Evolutionary conservation across 2,113 vertebrate genomes (phyloP).

Genomic region (Sula dactylatra): DNA sequence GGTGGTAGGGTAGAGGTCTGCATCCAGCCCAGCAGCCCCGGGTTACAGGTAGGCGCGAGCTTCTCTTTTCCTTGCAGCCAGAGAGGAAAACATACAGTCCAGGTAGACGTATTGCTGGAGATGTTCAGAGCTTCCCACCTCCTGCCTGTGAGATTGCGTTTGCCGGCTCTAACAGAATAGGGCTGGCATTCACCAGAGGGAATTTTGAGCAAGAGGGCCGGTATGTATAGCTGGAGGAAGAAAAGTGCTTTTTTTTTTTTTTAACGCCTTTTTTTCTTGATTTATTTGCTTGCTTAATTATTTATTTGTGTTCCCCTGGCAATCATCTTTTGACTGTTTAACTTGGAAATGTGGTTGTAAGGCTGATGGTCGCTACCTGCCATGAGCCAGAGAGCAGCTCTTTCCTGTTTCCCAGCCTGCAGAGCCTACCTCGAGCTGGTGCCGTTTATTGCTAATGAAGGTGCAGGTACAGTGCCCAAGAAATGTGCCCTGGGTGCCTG

Average conservation of each 20-base stretch:
- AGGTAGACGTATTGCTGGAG: background rate
- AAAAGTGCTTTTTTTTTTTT: background rate
- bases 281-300: background rate
- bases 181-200: background rate
- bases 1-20: background rate
- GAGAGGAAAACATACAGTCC: background rate
- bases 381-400: background rate
- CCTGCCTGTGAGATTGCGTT: background rate
- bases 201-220: background rate
- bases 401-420: background rate
- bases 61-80: background rate
- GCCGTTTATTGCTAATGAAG: background rate
- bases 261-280: background rate
- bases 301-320: background rate
- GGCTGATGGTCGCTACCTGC: background rate
- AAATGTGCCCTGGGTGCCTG: background rate
- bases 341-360: slow-evolving; percentile 39
- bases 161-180: background rate
- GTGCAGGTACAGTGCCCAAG: background rate
- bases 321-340: background rate
- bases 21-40: background rate
- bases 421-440: background rate
- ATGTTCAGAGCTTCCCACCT: background rate
- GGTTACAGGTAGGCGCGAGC: background rate
- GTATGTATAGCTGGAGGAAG: background rate